These are phyloP conservation scores for Pristionchus pacificus DNA, from an alignment of 1,140 invertebrate species.

Conservation along the genomic window DNA sequence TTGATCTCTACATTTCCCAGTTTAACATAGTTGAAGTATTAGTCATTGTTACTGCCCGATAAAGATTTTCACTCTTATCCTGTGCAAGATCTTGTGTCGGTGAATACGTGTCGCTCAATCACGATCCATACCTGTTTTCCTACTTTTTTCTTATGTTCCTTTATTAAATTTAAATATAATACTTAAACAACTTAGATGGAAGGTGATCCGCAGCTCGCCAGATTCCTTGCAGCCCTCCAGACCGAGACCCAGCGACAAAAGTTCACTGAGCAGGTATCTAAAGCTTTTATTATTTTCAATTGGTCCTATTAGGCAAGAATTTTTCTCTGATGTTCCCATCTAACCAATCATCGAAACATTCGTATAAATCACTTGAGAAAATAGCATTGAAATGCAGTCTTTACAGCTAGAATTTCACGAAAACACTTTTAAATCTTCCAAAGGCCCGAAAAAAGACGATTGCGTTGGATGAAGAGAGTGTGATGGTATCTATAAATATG, in stretches of 20 bases:
- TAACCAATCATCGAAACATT: no score
- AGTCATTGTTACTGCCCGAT: not conserved
- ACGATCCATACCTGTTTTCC: not conserved
- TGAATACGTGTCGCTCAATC: not conserved
- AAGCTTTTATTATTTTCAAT: not conserved
- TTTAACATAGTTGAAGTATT: no score
- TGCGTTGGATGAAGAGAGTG: no score
- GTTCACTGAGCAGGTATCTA: slow-evolving; percentile 35
- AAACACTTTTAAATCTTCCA: no score
- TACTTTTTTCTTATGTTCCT: not conserved
- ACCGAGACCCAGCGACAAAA: slow-evolving; percentile 37
- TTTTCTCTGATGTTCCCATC: no score
- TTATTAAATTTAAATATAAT: not conserved
- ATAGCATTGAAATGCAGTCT: no score
- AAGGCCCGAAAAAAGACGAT: no score
- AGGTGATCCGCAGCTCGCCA: slow-evolving; percentile 21
- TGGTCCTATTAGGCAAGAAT: not conserved
- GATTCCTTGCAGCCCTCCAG: slow-evolving; percentile 33
- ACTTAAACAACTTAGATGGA: slow-evolving; percentile 21
- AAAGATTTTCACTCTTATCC: not conserved
- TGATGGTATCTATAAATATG: no score
- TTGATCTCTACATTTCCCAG: not conserved
- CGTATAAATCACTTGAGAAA: no score
- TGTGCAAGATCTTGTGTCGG: not conserved
- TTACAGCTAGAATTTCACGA: no score